These are phyloP conservation scores for Andrena fulva DNA, from an alignment of 2,888 invertebrate genomes.

Conservation along the genomic window DNA sequence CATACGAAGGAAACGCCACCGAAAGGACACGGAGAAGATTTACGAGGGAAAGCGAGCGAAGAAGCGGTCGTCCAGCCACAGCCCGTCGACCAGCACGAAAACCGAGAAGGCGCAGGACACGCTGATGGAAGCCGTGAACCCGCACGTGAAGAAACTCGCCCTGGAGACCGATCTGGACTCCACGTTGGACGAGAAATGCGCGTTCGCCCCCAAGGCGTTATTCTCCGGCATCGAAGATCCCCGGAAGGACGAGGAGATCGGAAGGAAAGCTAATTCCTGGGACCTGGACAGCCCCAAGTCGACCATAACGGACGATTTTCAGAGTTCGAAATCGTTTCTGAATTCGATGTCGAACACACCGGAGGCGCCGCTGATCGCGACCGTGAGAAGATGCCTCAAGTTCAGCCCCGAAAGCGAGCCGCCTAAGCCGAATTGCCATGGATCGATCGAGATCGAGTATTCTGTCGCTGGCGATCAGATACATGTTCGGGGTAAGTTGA, in stretches of 20 bases:
- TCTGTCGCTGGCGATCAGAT: conserved; percentile 87
- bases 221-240: conserved; percentile 65
- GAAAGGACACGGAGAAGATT: conserved; percentile 68
- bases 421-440: conserved; percentile 78
- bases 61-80: conserved; percentile 73
- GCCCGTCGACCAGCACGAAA: conserved; percentile 60
- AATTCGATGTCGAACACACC: conserved; percentile 79
- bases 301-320: conserved; percentile 79
- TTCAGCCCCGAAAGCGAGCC: conserved; percentile 81
- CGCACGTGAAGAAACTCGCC: conserved; percentile 79
- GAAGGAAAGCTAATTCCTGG: conserved; percentile 76
- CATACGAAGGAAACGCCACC: conserved; percentile 81
- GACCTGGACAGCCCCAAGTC: conserved; percentile 82
- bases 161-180: conserved; percentile 82
- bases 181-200: conserved; percentile 70
- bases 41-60: conserved; percentile 75
- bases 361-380: conserved; percentile 82
- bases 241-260: conserved; percentile 63
- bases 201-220: conserved; percentile 59
- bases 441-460: conserved; percentile 89
- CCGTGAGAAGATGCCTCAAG: conserved; percentile 82
- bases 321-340: conserved; percentile 80
- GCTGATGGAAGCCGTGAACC: conserved; percentile 79
- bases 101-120: conserved; percentile 11
- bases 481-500: conserved; percentile 90